Conservation (phyloP, 2,797 vertebrate species). For the Rousettus madagascariensis region DNA sequence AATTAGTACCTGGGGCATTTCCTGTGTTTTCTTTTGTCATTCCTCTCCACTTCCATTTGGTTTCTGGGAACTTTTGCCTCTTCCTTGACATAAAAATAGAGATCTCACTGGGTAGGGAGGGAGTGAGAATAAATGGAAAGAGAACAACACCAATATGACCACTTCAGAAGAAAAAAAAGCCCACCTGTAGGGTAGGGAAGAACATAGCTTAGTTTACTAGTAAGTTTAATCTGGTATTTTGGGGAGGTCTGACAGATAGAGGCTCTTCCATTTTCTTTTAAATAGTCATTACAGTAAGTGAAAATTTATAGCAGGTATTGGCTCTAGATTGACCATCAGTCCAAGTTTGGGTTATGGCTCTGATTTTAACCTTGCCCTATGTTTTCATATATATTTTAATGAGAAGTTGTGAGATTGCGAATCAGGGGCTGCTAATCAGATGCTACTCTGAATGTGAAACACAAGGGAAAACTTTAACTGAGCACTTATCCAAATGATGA, state of each 20-base stretch:
- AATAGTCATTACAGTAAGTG: not conserved
- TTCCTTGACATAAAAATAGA: not conserved
- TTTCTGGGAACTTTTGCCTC: not conserved
- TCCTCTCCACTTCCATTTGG: not conserved
- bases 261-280: not conserved
- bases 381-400: not conserved
- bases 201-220: not conserved
- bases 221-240: not conserved
- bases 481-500: slow-evolving; percentile 31
- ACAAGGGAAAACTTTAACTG: not conserved
- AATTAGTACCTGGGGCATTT: not conserved
- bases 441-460: not conserved
- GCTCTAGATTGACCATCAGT: not conserved
- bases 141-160: not conserved
- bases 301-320: not conserved
- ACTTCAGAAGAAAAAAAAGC: not conserved
- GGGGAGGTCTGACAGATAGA: not conserved
- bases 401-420: not conserved
- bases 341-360: not conserved
- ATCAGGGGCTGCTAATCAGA: not conserved
- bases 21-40: not conserved
- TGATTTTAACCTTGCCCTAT: not conserved
- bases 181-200: accelerated
- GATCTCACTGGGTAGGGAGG: not conserved
- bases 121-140: not conserved